A percentile compares a stretch with the other conserved stretches of the same genome.
phyloP scores from a whole-genome alignment of 2,113 vertebrate genomes.

The Brienomyrus brachyistius region DNA sequence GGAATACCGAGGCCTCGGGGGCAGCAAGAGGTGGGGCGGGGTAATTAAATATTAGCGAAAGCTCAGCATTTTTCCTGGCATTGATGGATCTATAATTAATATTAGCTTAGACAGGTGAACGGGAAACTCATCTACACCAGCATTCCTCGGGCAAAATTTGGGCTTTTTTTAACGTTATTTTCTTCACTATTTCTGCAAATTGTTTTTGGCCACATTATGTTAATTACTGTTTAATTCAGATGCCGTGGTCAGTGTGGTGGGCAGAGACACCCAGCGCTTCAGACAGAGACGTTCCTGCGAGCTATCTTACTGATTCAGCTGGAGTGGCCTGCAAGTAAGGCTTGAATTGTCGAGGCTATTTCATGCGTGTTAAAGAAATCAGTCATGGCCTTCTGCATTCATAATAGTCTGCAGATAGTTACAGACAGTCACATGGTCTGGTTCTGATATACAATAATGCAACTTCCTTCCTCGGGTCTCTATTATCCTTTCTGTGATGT shows the following conservation, averaged over 20 bases:
- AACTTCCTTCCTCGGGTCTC: not conserved
- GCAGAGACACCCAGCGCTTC: not conserved
- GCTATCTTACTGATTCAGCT: not conserved
- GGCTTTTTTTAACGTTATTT: not conserved
- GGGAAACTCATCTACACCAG: not conserved
- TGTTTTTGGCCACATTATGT: not conserved
- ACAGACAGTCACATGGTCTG: not conserved
- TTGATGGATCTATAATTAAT: slow-evolving; percentile 57
- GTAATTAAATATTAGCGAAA: slow-evolving; percentile 63
- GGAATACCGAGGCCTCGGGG: slow-evolving; percentile 44
- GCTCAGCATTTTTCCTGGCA: slow-evolving; percentile 49
- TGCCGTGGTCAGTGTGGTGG: not conserved
- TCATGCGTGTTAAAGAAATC: not conserved
- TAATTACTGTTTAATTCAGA: not conserved
- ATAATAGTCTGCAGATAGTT: not conserved
- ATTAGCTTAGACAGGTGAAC: slow-evolving; percentile 38
- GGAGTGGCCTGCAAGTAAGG: not conserved
- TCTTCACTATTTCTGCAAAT: not conserved
- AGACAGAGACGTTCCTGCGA: not conserved
- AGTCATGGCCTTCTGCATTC: not conserved
- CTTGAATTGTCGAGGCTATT: not conserved
- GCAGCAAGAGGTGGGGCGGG: slow-evolving; percentile 30
- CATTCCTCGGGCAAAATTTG: not conserved
- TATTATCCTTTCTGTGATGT: not conserved
- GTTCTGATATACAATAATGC: not conserved